Base-by-base conservation (phyloP, 2,797 vertebrate species). In the Ispidina picta region DNA sequence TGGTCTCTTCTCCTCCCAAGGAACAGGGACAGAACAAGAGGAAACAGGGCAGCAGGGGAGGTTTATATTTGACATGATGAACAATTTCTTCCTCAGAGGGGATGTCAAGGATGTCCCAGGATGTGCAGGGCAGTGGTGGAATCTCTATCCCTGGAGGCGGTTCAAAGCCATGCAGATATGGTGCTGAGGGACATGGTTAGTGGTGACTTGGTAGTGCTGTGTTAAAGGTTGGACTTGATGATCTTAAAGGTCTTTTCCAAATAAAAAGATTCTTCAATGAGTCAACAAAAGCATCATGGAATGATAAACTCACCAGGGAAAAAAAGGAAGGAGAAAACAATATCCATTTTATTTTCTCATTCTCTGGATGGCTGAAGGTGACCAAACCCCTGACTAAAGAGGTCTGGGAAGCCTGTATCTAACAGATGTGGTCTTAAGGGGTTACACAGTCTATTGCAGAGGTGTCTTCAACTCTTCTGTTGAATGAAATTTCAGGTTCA, bases 391-490 rank as follows among this genome's bases (percentile, higher is more conserved):
- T 23, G 8, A 18, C 3, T 28, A 31, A 70, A 76, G 18, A 37
- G 15, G 16, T 7, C 1, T 51, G 41, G 26, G 37, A 77, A 77
- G 26, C 51, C 9, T 52, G 0, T 64, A 59, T 59, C 28, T 46
- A 17, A 12, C 14, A 75, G 10, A n/a, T 0, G 0, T 13, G 6
- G 5, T 22, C 75, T 28, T 69, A 58, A 20, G 1, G 13, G 22
- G 16, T 39, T 26, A 10, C 26, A 35, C 8, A 31, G 12, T 1
- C 2, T 9, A 26, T 14, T 20, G 12, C 20, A 31, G 16, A 74
- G 19, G 5, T 44, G 18, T 64, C 63, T 43, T n/a, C 73, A 89
- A 4, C 17, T 60, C 46, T 68, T 72, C 8, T 22, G 2, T n/a
- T 26, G 16, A 31, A 6, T 8, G 19, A 63, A 82, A 26, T 25